These are phyloP conservation scores for Dromaius novaehollandiae DNA, from an alignment of 2,113 vertebrate genomes.

Conservation along the genomic window DNA sequence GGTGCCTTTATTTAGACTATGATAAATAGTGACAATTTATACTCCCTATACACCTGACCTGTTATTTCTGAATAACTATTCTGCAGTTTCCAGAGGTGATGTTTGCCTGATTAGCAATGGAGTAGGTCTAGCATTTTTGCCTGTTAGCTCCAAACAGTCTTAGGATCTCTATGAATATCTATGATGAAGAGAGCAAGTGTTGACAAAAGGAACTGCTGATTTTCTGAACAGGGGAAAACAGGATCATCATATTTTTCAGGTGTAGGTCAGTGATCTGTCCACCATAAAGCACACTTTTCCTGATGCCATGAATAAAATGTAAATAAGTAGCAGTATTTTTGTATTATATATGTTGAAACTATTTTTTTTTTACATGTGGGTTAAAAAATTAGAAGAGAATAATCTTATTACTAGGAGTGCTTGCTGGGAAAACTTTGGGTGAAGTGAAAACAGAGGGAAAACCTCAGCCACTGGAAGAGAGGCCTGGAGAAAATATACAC, in stretches of 20 bases:
- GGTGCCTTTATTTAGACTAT: neutral
- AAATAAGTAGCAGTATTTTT: neutral
- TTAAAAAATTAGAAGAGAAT: neutral
- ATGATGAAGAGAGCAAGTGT: rapidly evolving
- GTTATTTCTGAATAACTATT: neutral
- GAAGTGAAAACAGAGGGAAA: neutral
- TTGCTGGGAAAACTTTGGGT: neutral
- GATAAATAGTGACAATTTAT: neutral
- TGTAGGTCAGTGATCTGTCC: neutral
- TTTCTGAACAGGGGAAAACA: neutral
- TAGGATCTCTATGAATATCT: neutral
- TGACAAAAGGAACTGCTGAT: neutral
- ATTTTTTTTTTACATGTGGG: neutral
- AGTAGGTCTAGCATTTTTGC: neutral
- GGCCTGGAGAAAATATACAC: neutral
- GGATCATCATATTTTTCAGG: neutral
- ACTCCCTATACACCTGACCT: neutral
- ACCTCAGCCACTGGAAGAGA: neutral
- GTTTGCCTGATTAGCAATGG: neutral
- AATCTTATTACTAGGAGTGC: neutral
- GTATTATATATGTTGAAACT: neutral
- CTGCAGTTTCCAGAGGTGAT: neutral
- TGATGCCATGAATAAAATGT: neutral
- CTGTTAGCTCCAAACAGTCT: neutral
- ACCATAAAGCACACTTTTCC: neutral